Conservation (phyloP, 2,888 invertebrate species). For the Steinernema scapterisci region DNA sequence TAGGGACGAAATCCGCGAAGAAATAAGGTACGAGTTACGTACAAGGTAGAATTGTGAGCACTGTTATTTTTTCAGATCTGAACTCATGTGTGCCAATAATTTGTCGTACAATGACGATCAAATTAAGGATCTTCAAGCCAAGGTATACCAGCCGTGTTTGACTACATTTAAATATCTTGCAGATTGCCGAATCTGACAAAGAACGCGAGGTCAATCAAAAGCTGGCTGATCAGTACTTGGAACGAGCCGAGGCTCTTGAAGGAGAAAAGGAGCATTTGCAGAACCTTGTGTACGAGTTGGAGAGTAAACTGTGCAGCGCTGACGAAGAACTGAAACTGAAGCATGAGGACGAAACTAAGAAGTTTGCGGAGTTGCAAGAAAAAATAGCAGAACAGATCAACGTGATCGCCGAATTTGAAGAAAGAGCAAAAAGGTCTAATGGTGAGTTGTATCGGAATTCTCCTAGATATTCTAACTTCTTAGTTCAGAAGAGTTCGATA, state of each 20-base stretch:
- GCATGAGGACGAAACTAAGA: slow-evolving; percentile 28
- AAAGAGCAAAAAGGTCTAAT: background rate
- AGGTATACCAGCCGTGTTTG: slow-evolving; percentile 34
- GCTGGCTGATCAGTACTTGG: slow-evolving; percentile 17
- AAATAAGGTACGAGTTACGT: background rate
- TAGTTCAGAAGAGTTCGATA: background rate
- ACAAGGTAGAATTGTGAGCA: background rate
- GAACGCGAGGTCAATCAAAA: slow-evolving; percentile 37
- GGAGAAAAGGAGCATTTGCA: slow-evolving; percentile 31
- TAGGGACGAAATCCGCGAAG: slow-evolving; percentile 43
- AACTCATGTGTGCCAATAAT: slow-evolving; percentile 28
- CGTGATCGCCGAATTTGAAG: slow-evolving; percentile 45
- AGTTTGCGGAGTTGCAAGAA: slow-evolving; percentile 38
- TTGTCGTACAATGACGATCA: slow-evolving; percentile 41
- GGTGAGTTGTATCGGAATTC: slow-evolving; percentile 11
- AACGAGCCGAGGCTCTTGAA: slow-evolving; percentile 18
- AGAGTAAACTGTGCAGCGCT: background rate
- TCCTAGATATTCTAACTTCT: background rate
- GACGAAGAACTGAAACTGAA: slow-evolving; percentile 28
- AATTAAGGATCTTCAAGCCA: slow-evolving; percentile 45
- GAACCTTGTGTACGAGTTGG: slow-evolving; percentile 32
- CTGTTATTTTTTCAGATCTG: slow-evolving; percentile 2
- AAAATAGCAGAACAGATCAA: slow-evolving; percentile 39
- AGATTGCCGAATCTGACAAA: slow-evolving; percentile 38
- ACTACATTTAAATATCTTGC: slow-evolving; percentile 33